These are phyloP conservation scores for Cricetomys ansorgei DNA, from an alignment of 2,113 vertebrate genomes.

Conservation along the genomic window DNA sequence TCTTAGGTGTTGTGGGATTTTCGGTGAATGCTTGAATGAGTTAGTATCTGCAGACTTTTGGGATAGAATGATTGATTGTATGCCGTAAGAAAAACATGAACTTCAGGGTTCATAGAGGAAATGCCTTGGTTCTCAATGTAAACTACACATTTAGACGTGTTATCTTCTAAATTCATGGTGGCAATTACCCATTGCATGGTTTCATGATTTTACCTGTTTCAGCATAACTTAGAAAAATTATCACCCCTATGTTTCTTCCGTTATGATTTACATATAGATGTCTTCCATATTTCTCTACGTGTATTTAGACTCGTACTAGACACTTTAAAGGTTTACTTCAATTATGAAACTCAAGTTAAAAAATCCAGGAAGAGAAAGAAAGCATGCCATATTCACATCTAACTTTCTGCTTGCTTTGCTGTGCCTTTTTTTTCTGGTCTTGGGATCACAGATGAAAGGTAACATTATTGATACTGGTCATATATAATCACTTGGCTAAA, in stretches of 20 bases:
- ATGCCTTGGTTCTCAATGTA: background rate
- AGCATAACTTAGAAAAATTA: background rate
- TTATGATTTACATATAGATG: background rate
- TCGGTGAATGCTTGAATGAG: background rate
- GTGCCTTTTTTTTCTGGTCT: background rate
- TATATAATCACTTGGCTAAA: background rate
- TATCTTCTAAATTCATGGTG: background rate
- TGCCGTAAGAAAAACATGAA: background rate
- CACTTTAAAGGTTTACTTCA: background rate
- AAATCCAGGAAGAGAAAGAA: background rate
- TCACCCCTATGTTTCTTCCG: no score
- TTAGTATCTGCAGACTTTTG: no score
- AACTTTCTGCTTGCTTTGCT: background rate
- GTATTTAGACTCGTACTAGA: background rate
- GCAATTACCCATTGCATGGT: background rate
- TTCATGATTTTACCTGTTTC: background rate
- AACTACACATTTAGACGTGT: background rate
- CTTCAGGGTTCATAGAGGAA: background rate
- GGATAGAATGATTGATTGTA: background rate
- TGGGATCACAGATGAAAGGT: background rate
- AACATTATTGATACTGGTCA: background rate
- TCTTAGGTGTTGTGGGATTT: background rate
- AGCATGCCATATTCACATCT: rapidly evolving
- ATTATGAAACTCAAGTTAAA: background rate
- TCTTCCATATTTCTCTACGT: background rate